These are phyloP conservation scores for Siniperca obscura DNA, from an alignment of 2,797 vertebrate genomes.

Conservation along the genomic window DNA sequence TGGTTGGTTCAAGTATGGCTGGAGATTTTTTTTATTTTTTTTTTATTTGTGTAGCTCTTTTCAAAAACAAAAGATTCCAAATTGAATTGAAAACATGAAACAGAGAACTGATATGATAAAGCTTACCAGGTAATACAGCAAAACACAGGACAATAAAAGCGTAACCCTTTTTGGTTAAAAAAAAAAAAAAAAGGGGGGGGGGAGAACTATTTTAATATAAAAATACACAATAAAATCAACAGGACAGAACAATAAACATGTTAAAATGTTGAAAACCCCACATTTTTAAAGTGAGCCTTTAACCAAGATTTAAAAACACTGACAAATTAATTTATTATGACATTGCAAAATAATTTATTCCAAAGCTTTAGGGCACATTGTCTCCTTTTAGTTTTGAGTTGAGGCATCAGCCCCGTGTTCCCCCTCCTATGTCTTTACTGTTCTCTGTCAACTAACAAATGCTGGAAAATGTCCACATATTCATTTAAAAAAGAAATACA, in stretches of 20 bases:
- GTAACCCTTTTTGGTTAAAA: background rate
- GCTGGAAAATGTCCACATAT: background rate
- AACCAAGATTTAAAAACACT: background rate
- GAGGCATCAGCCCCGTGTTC: conserved; percentile 1
- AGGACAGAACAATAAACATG: background rate
- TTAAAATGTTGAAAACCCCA: background rate
- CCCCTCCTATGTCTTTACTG: conserved; percentile 11
- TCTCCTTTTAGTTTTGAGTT: conserved; percentile 17
- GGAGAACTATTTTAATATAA: background rate
- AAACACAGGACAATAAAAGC: background rate
- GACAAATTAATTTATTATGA: conserved; percentile 4
- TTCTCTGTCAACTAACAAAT: conserved; percentile 15
- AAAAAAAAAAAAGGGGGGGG: background rate
- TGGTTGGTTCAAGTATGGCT: background rate
- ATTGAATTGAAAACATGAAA: background rate
- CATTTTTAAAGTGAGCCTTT: background rate
- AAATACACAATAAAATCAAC: background rate
- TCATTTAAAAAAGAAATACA: background rate
- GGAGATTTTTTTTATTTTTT: background rate
- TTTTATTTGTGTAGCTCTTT: background rate
- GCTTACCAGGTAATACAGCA: background rate
- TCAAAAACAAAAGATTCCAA: background rate
- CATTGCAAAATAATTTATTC: conserved; percentile 14
- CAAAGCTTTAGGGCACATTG: conserved; percentile 16
- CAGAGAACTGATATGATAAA: background rate